Evolutionary conservation across 2,113 vertebrate species (phyloP).

Genomic region (Dicerorhinus sumatrensis): DNA sequence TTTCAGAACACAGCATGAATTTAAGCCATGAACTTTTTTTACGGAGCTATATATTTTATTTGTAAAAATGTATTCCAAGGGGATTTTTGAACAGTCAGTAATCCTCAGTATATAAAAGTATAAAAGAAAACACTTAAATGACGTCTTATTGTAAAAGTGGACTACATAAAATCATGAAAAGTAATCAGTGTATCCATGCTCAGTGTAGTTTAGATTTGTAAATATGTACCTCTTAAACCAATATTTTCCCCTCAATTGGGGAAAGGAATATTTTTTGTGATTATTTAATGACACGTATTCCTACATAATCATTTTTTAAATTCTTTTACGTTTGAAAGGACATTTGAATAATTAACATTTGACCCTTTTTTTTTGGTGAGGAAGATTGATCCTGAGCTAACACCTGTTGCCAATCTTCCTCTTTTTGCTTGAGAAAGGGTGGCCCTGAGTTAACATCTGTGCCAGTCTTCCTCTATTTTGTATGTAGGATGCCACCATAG

Average conservation of each 20-base stretch:
- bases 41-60: not conserved
- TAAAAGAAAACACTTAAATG: conserved; percentile 1
- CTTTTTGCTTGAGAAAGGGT: no score
- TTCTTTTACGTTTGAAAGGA: not conserved
- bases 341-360: conserved; percentile 13
- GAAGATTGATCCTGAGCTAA: no score
- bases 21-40: not conserved
- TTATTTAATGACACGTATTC: conserved; percentile 5
- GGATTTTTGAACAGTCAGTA: not conserved
- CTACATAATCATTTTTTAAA: not conserved
- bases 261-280: not conserved
- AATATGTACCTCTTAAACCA: not conserved
- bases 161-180: conserved; percentile 23
- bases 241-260: not conserved
- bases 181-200: not conserved
- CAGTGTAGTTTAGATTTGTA: not conserved
- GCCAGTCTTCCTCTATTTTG: no score
- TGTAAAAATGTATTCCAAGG: not conserved
- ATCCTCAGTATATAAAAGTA: not conserved
- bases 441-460: no score
- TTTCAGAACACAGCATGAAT: not conserved
- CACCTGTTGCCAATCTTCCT: no score
- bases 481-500: no score
- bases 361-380: not conserved
- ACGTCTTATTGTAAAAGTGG: not conserved